Base-by-base conservation (phyloP, 2,797 vertebrate genomes). In the Schizopygopsis malacanthus region DNA sequence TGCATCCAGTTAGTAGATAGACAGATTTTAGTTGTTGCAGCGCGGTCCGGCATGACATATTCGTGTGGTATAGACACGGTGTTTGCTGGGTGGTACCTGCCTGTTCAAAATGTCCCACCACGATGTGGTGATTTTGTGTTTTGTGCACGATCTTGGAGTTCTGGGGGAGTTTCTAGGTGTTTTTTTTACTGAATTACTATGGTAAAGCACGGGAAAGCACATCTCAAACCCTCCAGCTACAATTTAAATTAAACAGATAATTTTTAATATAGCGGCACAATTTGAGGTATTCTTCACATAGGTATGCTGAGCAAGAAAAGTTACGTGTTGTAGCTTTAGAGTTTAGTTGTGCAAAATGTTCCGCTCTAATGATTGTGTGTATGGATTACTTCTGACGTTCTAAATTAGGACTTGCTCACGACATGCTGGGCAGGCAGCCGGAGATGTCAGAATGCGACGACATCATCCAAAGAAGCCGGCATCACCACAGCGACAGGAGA, bases 351-450 rank as follows among this genome's bases (percentile, higher is more conserved):
- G 45, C 81, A 43, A 8, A 33, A 20, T 50, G 33, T 69, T 43
- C 61, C 16, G 37, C 82, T 84, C 73, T 78, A 69, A 78, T 69
- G 63, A 87, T 25, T 11, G 5, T 47, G 37, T 22, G 73, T 43
- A 56, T 73, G 43, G 70, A 71, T 79, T 65, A 45, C 79, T 69
- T 84, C 47, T 84, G 82, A 84, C 61, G 37, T 43, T 54, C 10
- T 54, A 67, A 77, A 84, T 84, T 78, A 84, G 73, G n/a, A 41
- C 54, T 78, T 47, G 61, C 52, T 75, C 47, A 89, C 61, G 80
- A 89, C 89, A 92, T 90, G 90, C 89, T 89, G 90, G 77, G 65
- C 2, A 65, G 88, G 72, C 80, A 89, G 82, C 79, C 86, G 79
- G 85, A 84, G 54, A 87, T 88, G 87, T 85, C 85, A 85, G 63